Conservation (phyloP, 2,888 invertebrate genomes). For the Pimpla rufipes region DNA sequence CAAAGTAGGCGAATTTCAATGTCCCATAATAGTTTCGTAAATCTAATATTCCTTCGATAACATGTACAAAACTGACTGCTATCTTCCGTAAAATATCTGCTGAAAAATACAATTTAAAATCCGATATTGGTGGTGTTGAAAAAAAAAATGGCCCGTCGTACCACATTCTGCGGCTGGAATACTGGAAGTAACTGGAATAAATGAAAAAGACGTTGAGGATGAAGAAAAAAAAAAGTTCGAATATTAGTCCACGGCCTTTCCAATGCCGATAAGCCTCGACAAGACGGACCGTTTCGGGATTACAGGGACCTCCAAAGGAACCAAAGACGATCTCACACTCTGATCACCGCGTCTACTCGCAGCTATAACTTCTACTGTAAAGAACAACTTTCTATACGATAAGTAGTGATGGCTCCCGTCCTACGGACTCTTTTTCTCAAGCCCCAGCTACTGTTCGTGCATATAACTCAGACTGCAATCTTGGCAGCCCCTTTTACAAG, state of each 20-base stretch:
- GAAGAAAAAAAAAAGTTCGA: conserved; percentile 33
- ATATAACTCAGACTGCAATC: conserved; percentile 9
- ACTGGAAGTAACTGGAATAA: background rate
- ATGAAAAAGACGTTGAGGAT: conserved; percentile 19
- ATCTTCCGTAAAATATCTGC: conserved; percentile 22
- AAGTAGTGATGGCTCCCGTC: background rate
- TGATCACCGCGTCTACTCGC: background rate
- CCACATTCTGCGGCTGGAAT: background rate
- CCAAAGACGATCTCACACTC: conserved; percentile 43
- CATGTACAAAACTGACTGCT: conserved; percentile 7
- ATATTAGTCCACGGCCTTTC: conserved; percentile 51
- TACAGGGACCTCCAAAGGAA: conserved; percentile 58
- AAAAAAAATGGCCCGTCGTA: background rate
- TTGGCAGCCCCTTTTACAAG: background rate
- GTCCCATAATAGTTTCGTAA: conserved; percentile 7
- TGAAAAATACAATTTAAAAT: conserved; percentile 15
- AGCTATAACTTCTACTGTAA: conserved; percentile 4
- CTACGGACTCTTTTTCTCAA: conserved; percentile 1
- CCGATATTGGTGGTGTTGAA: background rate
- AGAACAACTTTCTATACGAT: conserved; percentile 25
- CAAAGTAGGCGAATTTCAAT: conserved; percentile 7
- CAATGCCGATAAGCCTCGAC: conserved; percentile 56
- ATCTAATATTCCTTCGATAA: conserved; percentile 14
- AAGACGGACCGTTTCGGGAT: conserved; percentile 60
- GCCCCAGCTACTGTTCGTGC: background rate